Evolutionary conservation across 35 echinoderm and acorn worm genomes (phyloP).

Genomic region (Stichopus chloronotus): DNA sequence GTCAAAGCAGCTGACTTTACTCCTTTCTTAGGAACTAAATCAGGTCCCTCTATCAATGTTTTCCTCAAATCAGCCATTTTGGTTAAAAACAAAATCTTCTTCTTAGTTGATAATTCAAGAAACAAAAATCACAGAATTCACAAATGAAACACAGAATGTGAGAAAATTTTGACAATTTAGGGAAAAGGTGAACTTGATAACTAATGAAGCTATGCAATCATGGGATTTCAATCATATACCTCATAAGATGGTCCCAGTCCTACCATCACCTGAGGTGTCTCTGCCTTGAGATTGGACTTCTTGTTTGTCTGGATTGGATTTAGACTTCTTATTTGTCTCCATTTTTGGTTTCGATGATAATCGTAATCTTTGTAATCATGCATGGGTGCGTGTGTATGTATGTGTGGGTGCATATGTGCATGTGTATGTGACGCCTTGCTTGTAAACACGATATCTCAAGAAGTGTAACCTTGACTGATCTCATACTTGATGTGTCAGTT

Average conservation of each 20-base stretch:
- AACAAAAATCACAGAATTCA: background rate
- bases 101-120: background rate
- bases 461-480: too few relatives aligned
- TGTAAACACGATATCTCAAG: too few relatives aligned
- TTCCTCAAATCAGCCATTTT: background rate
- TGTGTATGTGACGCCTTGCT: too few relatives aligned
- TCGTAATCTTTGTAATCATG: too few relatives aligned
- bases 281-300: background rate
- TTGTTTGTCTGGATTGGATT: too few relatives aligned
- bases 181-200: background rate
- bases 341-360: too few relatives aligned
- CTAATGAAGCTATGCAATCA: background rate
- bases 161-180: background rate
- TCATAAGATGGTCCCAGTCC: background rate
- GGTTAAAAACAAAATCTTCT: background rate
- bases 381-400: too few relatives aligned
- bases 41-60: background rate
- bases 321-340: too few relatives aligned
- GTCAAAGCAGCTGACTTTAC: slow-evolving; percentile 37
- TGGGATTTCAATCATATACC: background rate
- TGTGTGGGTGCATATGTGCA: too few relatives aligned
- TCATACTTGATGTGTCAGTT: too few relatives aligned
- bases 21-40: slow-evolving; percentile 12
- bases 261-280: background rate
- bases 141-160: background rate